Base-by-base conservation (phyloP, 2,113 vertebrate genomes). In the Ictalurus furcatus region DNA sequence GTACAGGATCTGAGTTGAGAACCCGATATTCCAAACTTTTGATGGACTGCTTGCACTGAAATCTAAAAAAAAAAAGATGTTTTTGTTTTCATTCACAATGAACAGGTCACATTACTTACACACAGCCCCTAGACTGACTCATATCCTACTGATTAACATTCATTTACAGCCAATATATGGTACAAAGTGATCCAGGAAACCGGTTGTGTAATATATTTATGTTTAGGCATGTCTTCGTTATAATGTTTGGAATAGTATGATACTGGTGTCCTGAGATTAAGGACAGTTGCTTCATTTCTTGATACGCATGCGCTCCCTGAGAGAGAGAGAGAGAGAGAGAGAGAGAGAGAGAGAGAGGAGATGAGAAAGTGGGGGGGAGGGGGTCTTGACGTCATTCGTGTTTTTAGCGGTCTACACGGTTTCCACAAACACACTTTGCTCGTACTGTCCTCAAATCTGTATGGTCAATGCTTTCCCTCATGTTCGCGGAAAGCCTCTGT, bases 331-430 rank as follows among this genome's bases (percentile, higher is more conserved):
- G 34, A 23, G 34, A 17, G 69, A 6, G 69, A 16, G 30, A 17
- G 67, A 16, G n/a, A 1, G 67, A 6, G 3, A 17, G 67, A 16
- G 67, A 17, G 30, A 34, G 69, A 19, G 69, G 52, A 59, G 7
- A 6, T 6, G 67, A 54, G 59, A 56, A 59, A 65, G n/a, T 65
- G 89, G 37, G 63, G 25, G 16, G 2, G 74, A 7, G 5, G 61
- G 34, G 11, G 52, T 23, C 58, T 80, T 95, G 93, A 94, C 94
- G 94, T 95, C 93, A 93, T 87, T 19, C 3, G 40, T 88, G 85
- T 89, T 95, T 95, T 94, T 94, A 95, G 89, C 91, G 74, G 63
- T 86, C 87, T 78, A 86, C 85, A 84, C 89, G 85, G 88, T 12
- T 71, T 89, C 28, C 48, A 63, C 90, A 48, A 63, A 79, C 89